phyloP scores from a whole-genome alignment of 2,888 invertebrate species.

The Polyommatus icarus region DNA sequence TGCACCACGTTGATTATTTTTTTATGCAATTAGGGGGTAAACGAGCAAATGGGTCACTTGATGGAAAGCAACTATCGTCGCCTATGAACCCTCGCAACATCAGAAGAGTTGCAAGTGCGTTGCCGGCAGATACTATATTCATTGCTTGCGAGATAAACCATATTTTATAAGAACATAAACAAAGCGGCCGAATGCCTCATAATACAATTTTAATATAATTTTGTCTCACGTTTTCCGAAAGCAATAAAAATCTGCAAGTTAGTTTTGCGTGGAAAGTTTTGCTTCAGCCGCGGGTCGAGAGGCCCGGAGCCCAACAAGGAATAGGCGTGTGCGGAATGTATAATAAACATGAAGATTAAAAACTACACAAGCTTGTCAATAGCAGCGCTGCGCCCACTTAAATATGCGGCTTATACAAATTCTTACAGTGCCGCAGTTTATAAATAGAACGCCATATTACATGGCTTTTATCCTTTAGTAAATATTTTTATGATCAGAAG shows the following conservation, averaged over 20 bases:
- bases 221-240: slow-evolving; percentile 74
- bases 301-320: slow-evolving; percentile 70
- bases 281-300: slow-evolving; percentile 64
- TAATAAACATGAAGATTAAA: slow-evolving; percentile 77
- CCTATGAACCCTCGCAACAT: too few species aligned
- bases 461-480: neutral
- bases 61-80: too few species aligned
- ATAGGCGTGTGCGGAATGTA: slow-evolving; percentile 78
- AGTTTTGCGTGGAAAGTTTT: slow-evolving; percentile 71
- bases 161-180: neutral
- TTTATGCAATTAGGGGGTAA: too few species aligned
- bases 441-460: neutral
- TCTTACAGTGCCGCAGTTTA: neutral
- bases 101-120: too few species aligned
- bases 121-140: too few species aligned
- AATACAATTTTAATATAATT: slow-evolving; percentile 67
- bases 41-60: too few species aligned
- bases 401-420: slow-evolving; percentile 14
- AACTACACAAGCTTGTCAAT: slow-evolving; percentile 77
- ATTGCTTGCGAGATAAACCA: neutral
- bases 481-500: neutral
- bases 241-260: slow-evolving; percentile 77
- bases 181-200: neutral
- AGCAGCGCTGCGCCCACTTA: slow-evolving; percentile 45
- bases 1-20: too few species aligned